Conservation (phyloP, 1,140 invertebrate genomes). For the Aphelenchoides fujianensis region DNA sequence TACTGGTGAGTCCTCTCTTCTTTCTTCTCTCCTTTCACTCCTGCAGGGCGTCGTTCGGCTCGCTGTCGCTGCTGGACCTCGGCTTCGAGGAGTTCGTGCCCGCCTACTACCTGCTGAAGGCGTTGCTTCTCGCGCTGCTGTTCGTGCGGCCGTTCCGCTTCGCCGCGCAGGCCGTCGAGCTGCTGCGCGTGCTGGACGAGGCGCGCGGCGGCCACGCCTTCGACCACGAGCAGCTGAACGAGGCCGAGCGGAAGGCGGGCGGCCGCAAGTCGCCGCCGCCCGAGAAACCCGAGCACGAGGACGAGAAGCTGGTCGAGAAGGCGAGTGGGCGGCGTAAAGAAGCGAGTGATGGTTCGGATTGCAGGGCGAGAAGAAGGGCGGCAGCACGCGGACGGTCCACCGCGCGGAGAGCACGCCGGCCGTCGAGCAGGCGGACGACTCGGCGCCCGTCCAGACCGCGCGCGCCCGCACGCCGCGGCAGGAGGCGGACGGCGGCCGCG, state of each 20-base stretch:
- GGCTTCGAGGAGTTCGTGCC: constrained; percentile 35
- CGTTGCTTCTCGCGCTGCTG: constrained; percentile 30
- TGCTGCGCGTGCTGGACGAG: not conserved
- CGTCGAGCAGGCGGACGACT: too few species aligned
- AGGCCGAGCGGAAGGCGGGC: not conserved
- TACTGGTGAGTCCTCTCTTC: too few species aligned
- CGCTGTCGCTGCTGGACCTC: constrained; percentile 33
- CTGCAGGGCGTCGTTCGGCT: constrained; percentile 28
- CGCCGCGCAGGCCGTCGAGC: constrained; percentile 34
- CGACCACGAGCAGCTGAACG: too few species aligned
- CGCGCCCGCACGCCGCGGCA: too few species aligned
- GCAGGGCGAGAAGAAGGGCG: too few species aligned
- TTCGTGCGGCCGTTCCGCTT: constrained; percentile 30
- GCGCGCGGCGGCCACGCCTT: not conserved
- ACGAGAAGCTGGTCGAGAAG: constrained; percentile 7
- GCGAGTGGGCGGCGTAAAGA: too few species aligned
- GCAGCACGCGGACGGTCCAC: too few species aligned
- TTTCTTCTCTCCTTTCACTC: too few species aligned
- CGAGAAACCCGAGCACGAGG: constrained; percentile 20
- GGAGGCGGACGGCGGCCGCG: too few species aligned
- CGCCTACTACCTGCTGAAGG: constrained; percentile 35
- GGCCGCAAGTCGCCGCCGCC: constrained; percentile 21
- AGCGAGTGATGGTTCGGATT: too few species aligned
- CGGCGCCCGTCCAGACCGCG: too few species aligned
- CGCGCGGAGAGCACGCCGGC: too few species aligned